Conservation (phyloP, 2,888 invertebrate genomes). For the Hybos culiciformis region DNA sequence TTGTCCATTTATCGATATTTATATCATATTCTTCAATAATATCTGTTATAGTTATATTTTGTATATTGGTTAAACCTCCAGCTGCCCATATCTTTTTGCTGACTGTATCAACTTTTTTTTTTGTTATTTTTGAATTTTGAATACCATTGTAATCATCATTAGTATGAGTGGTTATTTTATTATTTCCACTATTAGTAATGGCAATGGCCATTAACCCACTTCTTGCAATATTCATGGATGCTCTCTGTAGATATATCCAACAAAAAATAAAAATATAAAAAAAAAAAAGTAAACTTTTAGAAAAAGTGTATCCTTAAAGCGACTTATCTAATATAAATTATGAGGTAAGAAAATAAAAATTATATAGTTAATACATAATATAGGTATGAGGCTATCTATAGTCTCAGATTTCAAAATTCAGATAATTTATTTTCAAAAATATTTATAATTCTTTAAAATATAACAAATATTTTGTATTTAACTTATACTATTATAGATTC, state of each 20-base stretch:
- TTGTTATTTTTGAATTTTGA: neutral
- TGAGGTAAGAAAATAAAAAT: too few species aligned
- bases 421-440: too few species aligned
- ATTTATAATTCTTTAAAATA: too few species aligned
- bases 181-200: slow-evolving; percentile 15
- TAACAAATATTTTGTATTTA: too few species aligned
- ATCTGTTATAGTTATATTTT: slow-evolving; percentile 40
- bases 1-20: slow-evolving; percentile 37
- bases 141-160: too few species aligned
- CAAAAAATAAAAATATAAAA: neutral
- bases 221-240: slow-evolving; percentile 20
- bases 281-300: neutral
- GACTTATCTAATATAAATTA: too few species aligned
- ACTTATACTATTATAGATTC: too few species aligned
- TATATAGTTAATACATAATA: too few species aligned
- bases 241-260: slow-evolving; percentile 15
- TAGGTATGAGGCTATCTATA: too few species aligned
- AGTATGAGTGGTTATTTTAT: too few species aligned
- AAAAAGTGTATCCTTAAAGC: too few species aligned
- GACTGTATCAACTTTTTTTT: neutral
- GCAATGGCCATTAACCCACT: slow-evolving; percentile 21
- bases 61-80: slow-evolving; percentile 52
- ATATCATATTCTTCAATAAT: slow-evolving; percentile 52
- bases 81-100: slow-evolving; percentile 51
- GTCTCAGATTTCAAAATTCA: too few species aligned